Percentiles rank a stretch among this genome's conserved stretches.
These are phyloP conservation scores for Trachelus iudaicus DNA, from an alignment of 2,888 invertebrate species.

Conservation along the genomic window DNA sequence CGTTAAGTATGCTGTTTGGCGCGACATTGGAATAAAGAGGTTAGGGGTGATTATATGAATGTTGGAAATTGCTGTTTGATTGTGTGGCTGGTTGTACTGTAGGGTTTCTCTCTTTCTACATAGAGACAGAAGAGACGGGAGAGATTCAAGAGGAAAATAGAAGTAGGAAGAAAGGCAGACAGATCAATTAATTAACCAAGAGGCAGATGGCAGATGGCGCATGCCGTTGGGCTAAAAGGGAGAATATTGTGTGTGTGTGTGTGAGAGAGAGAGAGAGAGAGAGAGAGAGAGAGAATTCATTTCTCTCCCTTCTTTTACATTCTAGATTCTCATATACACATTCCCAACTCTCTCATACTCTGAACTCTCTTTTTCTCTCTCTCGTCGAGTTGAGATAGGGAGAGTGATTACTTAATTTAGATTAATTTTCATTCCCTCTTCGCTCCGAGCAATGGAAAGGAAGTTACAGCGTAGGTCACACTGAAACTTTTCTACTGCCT, in stretches of 20 bases:
- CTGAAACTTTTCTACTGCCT: background rate
- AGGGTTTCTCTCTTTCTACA: background rate
- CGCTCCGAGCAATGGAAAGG: background rate
- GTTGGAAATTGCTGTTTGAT: background rate
- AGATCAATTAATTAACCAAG: conserved; percentile 47
- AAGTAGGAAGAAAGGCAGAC: conserved; percentile 33
- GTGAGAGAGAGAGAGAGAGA: no score
- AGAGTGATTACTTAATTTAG: conserved; percentile 37
- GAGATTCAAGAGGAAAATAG: conserved; percentile 25
- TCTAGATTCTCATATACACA: background rate
- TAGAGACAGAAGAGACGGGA: background rate
- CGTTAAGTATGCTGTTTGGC: background rate
- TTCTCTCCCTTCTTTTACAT: background rate
- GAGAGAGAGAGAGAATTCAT: background rate
- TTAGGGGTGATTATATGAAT: background rate
- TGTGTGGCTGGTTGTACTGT: background rate
- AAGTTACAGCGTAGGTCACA: background rate
- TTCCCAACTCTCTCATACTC: background rate
- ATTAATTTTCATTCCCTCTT: conserved; percentile 35
- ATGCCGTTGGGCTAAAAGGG: conserved; percentile 3
- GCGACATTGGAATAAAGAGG: background rate
- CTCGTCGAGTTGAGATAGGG: background rate
- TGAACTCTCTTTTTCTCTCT: no score
- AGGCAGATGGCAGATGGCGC: conserved; percentile 43
- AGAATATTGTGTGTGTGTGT: background rate